Conservation (phyloP, 2,888 invertebrate species). For the Tiliacea citrago region DNA sequence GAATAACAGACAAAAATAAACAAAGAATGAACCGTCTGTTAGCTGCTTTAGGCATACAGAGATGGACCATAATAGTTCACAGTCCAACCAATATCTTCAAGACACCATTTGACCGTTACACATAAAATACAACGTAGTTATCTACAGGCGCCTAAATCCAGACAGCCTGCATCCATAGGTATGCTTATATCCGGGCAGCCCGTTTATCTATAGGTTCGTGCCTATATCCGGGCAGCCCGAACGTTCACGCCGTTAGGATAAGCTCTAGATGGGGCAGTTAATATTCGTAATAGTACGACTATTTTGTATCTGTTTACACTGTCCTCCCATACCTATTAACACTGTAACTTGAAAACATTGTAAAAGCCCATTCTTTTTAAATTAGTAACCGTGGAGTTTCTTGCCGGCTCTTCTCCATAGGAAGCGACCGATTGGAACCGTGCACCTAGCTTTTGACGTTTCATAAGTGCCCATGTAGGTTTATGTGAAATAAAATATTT, state of each 20-base stretch:
- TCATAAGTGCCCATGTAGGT: too few species aligned
- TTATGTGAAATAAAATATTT: too few species aligned
- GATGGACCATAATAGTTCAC: not conserved
- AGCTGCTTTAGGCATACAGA: not conserved
- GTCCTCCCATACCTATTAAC: too few species aligned
- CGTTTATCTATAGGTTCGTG: not conserved
- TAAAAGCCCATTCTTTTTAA: too few species aligned
- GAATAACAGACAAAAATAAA: too few species aligned
- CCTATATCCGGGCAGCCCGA: not conserved
- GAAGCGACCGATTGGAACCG: too few species aligned
- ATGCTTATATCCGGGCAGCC: not conserved
- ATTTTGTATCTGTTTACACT: not conserved
- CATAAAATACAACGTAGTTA: not conserved
- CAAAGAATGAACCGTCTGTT: too few species aligned
- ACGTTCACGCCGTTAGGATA: slow-evolving; percentile 23
- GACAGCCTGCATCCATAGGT: not conserved
- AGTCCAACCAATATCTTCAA: not conserved
- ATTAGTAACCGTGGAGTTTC: too few species aligned
- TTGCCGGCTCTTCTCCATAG: too few species aligned
- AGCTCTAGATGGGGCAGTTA: slow-evolving; percentile 10
- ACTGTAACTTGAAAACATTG: too few species aligned
- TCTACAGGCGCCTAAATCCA: not conserved
- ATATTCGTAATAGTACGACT: slow-evolving; percentile 17
- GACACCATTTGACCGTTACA: not conserved
- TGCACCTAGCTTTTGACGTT: too few species aligned